phyloP scores from a whole-genome alignment of 2,113 vertebrate genomes.

The Leptodactylus fuscus region DNA sequence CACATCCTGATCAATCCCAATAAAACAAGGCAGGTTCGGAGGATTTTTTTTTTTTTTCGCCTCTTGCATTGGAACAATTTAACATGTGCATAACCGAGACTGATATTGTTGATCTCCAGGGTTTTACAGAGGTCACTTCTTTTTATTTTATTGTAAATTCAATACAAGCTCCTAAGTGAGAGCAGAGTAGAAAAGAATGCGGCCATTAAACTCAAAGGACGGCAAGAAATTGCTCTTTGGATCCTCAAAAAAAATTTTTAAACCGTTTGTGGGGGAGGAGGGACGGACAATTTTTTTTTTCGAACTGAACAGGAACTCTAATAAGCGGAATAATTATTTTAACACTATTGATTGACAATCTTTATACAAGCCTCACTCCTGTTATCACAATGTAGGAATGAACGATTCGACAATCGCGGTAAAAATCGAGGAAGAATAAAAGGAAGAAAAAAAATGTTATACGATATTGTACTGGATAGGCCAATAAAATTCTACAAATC shows the following conservation, averaged over 20 bases:
- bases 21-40: constrained; percentile 11
- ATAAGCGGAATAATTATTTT: not conserved
- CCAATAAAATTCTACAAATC: not conserved
- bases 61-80: constrained; percentile 24
- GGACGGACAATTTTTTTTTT: not conserved
- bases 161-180: constrained; percentile 28
- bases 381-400: not conserved
- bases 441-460: not conserved
- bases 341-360: not conserved
- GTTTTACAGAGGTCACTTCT: constrained; percentile 38
- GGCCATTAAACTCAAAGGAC: constrained; percentile 20
- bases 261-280: not conserved
- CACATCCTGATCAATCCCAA: constrained; percentile 48
- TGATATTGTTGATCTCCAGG: constrained; percentile 24
- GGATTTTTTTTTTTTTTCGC: constrained; percentile 11
- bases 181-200: constrained; percentile 25
- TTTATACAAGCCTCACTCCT: not conserved
- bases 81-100: constrained; percentile 51
- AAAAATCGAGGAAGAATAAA: not conserved
- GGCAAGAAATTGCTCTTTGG: not conserved
- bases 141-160: constrained; percentile 55
- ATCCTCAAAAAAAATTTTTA: not conserved
- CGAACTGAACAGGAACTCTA: not conserved
- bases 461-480: not conserved
- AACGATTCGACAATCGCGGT: not conserved